Percentiles rank a stretch among this genome's conserved stretches.
These are phyloP conservation scores for Leucoraja ocellata DNA, from an alignment of 2,797 vertebrate genomes.

Conservation along the genomic window DNA sequence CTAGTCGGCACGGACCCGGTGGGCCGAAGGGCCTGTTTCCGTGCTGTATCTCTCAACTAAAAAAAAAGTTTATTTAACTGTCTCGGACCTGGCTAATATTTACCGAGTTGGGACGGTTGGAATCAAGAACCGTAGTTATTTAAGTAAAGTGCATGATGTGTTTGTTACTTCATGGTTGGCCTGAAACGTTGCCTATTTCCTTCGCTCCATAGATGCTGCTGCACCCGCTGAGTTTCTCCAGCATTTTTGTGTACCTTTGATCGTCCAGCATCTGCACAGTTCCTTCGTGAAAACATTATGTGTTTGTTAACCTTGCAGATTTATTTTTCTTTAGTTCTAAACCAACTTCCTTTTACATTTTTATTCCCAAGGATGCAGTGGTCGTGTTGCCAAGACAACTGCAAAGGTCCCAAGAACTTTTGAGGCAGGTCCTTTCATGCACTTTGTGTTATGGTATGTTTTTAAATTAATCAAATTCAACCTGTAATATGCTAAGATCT, in stretches of 20 bases:
- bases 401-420: background rate
- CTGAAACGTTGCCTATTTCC: no score
- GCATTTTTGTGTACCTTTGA: no score
- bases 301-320: background rate
- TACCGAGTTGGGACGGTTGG: background rate
- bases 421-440: slow-evolving; percentile 47
- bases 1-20: no score
- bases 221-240: no score
- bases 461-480: slow-evolving; percentile 40
- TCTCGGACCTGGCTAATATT: background rate
- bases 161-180: background rate
- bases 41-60: no score
- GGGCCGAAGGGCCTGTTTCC: no score
- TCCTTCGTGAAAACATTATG: no score
- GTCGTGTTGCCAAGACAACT: slow-evolving; percentile 8
- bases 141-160: background rate
- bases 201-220: no score
- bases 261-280: no score
- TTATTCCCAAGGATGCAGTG: slow-evolving; percentile 1
- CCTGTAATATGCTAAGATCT: background rate
- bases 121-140: background rate
- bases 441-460: slow-evolving; percentile 53
- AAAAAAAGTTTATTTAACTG: background rate
- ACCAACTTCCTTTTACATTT: background rate
- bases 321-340: background rate